Conservation (phyloP, 2,113 vertebrate genomes). For the Craseonycteris thonglongyai region DNA sequence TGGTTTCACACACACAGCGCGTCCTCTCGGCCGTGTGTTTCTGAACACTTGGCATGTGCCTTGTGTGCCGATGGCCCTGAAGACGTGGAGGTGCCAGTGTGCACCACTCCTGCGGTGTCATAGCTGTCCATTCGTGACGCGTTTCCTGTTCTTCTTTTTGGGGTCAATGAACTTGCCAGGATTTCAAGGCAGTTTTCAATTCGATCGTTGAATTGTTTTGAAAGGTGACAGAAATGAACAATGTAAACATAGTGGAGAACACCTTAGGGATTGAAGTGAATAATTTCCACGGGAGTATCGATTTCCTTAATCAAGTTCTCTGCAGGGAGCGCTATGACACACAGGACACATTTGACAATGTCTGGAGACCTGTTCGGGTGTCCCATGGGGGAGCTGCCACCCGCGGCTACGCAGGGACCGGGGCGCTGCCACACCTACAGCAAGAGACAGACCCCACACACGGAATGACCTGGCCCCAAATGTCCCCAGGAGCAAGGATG, state of each 20-base stretch:
- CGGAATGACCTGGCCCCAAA: fast-evolving
- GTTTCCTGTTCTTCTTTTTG: not conserved
- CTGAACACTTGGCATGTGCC: fast-evolving
- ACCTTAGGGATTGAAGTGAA: not conserved
- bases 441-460: too few species aligned
- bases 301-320: not conserved
- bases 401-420: too few species aligned
- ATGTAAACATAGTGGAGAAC: not conserved
- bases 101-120: not conserved
- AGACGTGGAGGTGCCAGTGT: fast-evolving
- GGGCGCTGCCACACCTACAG: too few species aligned
- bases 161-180: too few species aligned
- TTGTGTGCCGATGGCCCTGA: fast-evolving
- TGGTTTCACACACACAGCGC: fast-evolving
- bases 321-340: fast-evolving
- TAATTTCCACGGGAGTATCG: too few species aligned
- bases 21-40: fast-evolving
- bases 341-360: fast-evolving
- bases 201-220: not conserved
- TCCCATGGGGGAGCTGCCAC: fast-evolving
- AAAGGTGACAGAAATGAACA: not conserved
- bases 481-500: fast-evolving
- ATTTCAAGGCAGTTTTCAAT: not conserved
- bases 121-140: not conserved
- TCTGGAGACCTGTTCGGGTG: fast-evolving